Evolutionary conservation across 1,140 invertebrate species (phyloP), one percentile per base, ranked within the genome.

Genomic region (Rhizoglyphus robini): DNA sequence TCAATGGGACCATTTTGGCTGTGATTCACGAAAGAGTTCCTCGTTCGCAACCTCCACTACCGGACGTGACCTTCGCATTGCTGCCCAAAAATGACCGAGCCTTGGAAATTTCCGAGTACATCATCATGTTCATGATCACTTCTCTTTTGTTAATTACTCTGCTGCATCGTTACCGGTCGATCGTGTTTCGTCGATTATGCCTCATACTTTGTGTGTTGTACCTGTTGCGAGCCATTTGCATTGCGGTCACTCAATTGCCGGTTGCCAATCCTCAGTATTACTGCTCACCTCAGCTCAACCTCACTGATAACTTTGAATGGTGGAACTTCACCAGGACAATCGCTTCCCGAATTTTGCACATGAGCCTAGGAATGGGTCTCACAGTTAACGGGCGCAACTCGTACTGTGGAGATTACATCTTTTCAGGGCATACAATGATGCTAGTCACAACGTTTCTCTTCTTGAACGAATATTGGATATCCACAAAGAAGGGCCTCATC

Each of bases 331-430:
- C 20, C 20, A 32, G 36, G 29, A 60, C 30, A 2, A 29, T 60
- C 23, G 70, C 80, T 5, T 81, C 83, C 70, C 77, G 88, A 69
- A 86, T 87, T 69, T 77, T 88, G 63, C 83, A 86, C 72, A 78
- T 92, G 38, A 23, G 69, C 15, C 54, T 69, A n/a, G 88, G 88
- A 8, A 87, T 92, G 75, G 88, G 88, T 11, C 79, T 92, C 63
- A 86, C 86, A 18, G 88, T 92, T 49, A 92, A 92, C 76, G 88
- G 88, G 31, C 87, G 88, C 73, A 88, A 90, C 72, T 87, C 84
- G 20, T 92, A 84, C 75, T 92, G 88, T 76, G 88, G 77, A 84
- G 88, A 93, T 77, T 90, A 85, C 72, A 90, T 93, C 69, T 93
- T 89, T 75, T 90, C 87, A 71, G 89, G 89, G 25, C 89, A 93